A percentile compares a stretch with the other conserved stretches of the same genome.
These are phyloP conservation scores for Andricus curvator DNA, from an alignment of 2,888 invertebrate genomes.

Conservation along the genomic window DNA sequence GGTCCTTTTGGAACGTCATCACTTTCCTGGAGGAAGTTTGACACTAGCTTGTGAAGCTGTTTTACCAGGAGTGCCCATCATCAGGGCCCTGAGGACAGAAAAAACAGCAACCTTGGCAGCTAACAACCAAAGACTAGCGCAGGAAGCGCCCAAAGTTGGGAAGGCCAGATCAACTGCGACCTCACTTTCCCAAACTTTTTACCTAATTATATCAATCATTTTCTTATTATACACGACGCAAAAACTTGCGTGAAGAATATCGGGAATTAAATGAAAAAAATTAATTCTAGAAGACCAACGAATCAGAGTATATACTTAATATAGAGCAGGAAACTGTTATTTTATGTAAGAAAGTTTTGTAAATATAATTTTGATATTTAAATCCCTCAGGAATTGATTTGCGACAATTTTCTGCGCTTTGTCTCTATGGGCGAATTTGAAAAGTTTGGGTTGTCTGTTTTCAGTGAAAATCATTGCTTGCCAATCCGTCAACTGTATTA, in stretches of 20 bases:
- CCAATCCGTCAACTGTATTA: background rate
- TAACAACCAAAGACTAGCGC: conserved; percentile 73
- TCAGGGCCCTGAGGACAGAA: conserved; percentile 59
- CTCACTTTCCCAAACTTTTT: background rate
- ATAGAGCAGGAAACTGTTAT: background rate
- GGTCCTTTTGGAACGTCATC: conserved; percentile 66
- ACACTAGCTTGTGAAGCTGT: conserved; percentile 68
- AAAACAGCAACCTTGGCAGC: conserved; percentile 70
- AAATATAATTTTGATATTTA: background rate
- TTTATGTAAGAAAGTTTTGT: background rate
- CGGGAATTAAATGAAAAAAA: background rate
- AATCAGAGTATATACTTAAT: background rate
- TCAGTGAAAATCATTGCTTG: background rate
- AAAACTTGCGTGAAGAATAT: background rate
- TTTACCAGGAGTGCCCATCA: conserved; percentile 66
- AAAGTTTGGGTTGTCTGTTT: background rate
- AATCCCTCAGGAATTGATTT: background rate
- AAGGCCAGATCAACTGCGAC: background rate
- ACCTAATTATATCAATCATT: background rate
- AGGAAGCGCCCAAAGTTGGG: conserved; percentile 65
- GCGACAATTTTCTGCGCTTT: background rate
- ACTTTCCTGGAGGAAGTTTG: conserved; percentile 71
- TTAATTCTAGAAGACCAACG: background rate
- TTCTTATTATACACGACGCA: background rate
- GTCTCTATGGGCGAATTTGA: background rate